Evolutionary conservation across 2,113 vertebrate species (phyloP).

Genomic region (Rhegmatorhina hoffmannsi): DNA sequence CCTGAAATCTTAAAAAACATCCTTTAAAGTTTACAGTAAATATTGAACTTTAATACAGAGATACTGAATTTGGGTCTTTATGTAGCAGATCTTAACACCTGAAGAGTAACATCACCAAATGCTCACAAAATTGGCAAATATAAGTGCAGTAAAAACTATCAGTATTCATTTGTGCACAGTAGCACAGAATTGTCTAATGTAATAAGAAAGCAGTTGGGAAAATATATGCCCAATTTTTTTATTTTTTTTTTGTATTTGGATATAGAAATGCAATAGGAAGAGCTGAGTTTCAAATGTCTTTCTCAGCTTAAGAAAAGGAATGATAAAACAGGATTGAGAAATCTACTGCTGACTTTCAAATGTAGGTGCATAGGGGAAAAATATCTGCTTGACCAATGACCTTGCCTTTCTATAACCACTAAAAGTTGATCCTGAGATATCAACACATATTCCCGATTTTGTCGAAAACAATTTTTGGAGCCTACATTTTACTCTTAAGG

Average conservation of each 20-base stretch:
- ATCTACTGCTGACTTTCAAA: constrained; percentile 49
- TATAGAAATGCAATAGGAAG: not conserved
- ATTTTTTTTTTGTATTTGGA: not conserved
- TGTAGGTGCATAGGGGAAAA: not conserved
- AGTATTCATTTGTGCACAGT: not conserved
- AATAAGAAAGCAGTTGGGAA: constrained; percentile 21
- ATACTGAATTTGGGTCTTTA: not conserved
- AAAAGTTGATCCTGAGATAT: constrained; percentile 48
- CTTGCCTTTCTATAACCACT: constrained; percentile 18
- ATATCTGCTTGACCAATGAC: constrained; percentile 49
- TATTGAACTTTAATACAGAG: constrained; percentile 4
- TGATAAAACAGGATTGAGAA: constrained; percentile 16
- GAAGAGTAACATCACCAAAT: not conserved
- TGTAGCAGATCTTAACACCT: not conserved
- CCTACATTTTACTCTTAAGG: constrained; percentile 39
- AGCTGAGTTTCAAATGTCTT: constrained; percentile 19
- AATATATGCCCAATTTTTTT: constrained; percentile 16
- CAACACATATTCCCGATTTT: constrained; percentile 64
- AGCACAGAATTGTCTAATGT: not conserved
- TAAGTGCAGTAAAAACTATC: not conserved
- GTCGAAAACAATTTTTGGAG: constrained; percentile 54
- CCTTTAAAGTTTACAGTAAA: constrained; percentile 26
- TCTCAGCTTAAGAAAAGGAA: constrained; percentile 28
- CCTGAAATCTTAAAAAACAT: constrained; percentile 16
- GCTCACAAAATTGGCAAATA: constrained; percentile 7